Conservation (phyloP, 2,888 invertebrate species). For the Helicoverpa assulta region DNA sequence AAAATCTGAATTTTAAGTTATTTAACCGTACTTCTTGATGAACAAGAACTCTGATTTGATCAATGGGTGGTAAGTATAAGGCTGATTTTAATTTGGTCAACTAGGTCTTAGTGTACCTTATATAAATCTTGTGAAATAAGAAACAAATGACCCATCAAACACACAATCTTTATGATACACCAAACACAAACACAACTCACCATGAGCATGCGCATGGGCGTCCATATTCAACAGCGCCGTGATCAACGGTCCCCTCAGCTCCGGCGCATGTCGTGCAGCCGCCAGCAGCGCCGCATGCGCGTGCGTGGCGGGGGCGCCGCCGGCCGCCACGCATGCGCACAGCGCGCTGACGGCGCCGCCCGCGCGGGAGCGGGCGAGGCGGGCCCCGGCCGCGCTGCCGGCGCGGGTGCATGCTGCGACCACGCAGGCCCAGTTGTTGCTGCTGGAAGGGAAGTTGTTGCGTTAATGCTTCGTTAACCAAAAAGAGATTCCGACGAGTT, state of each 20-base stretch:
- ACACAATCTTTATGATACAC: too few species aligned
- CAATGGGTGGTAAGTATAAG: too few species aligned
- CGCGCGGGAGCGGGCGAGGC: constrained; percentile 68
- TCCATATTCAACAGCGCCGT: constrained; percentile 79
- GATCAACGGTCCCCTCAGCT: constrained; percentile 67
- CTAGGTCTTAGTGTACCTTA: too few species aligned
- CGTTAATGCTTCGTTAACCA: too few species aligned
- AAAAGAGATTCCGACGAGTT: too few species aligned
- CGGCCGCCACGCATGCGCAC: constrained; percentile 73
- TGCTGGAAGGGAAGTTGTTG: constrained; percentile 66
- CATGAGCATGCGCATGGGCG: constrained; percentile 80
- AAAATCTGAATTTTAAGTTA: too few species aligned
- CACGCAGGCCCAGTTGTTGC: constrained; percentile 96
- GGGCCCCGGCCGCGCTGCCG: constrained; percentile 63
- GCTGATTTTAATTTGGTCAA: too few species aligned
- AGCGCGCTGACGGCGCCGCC: constrained; percentile 80
- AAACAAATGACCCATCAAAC: too few species aligned
- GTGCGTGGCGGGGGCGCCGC: constrained; percentile 70
- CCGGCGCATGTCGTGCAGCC: constrained; percentile 68
- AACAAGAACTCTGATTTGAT: too few species aligned
- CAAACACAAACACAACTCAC: constrained; percentile 54
- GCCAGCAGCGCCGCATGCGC: constrained; percentile 74
- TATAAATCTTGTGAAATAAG: too few species aligned
- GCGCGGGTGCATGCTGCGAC: constrained; percentile 94
- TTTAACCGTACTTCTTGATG: too few species aligned